Evolutionary conservation across 2,888 invertebrate species (phyloP).

Genomic region (Agrotis puta): DNA sequence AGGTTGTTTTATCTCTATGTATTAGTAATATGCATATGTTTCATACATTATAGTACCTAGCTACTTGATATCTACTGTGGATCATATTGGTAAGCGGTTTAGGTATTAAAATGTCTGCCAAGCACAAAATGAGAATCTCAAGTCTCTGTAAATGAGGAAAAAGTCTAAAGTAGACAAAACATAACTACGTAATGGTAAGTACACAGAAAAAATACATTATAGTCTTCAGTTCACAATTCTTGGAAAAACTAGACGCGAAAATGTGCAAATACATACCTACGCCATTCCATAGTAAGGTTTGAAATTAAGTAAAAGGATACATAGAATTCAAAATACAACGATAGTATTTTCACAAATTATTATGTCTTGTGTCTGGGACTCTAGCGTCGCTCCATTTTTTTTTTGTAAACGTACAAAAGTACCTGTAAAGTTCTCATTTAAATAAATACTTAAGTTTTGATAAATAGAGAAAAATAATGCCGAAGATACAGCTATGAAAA

Average conservation of each 20-base stretch:
- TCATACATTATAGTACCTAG: background rate
- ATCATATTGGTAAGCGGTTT: background rate
- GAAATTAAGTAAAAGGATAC: too few species aligned
- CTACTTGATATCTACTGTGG: background rate
- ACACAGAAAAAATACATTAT: background rate
- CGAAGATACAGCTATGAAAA: too few species aligned
- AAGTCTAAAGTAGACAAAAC: background rate
- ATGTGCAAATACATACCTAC: too few species aligned
- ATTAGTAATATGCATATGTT: slow-evolving; percentile 14
- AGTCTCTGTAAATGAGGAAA: slow-evolving; percentile 10
- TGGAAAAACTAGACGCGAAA: background rate
- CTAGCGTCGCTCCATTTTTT: too few species aligned
- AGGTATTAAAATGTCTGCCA: background rate
- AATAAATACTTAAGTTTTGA: too few species aligned
- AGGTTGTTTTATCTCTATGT: background rate
- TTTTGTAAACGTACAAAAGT: too few species aligned
- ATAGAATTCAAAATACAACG: too few species aligned
- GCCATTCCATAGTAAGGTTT: too few species aligned
- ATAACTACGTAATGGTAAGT: background rate
- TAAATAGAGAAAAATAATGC: too few species aligned
- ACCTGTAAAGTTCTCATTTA: too few species aligned
- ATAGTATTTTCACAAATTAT: too few species aligned
- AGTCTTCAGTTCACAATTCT: background rate
- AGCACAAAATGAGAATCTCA: background rate
- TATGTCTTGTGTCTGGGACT: too few species aligned